Conservation (phyloP, 2,113 vertebrate species). For the Accipiter virgatus region DNA sequence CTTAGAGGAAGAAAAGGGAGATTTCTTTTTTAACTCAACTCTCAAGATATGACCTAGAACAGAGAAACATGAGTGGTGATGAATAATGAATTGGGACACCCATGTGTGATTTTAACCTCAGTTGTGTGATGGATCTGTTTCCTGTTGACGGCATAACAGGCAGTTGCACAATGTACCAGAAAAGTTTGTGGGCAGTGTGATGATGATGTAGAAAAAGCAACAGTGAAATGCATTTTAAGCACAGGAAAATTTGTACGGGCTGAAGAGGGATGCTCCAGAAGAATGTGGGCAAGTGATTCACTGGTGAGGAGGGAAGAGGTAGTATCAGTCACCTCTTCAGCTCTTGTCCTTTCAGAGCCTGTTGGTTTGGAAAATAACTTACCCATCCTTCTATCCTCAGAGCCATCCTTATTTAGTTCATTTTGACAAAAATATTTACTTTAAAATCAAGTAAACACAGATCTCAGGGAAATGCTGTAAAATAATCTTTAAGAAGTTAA, state of each 20-base stretch:
- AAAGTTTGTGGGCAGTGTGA: not conserved
- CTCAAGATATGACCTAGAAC: constrained; percentile 6
- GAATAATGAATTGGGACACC: not conserved
- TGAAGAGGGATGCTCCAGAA: not conserved
- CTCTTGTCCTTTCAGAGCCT: not conserved
- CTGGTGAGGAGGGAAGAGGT: not conserved
- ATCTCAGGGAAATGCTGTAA: not conserved
- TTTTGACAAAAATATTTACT: constrained; percentile 11
- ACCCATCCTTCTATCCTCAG: not conserved
- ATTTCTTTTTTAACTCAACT: not conserved
- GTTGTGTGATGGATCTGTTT: constrained; percentile 13
- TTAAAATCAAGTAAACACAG: not conserved
- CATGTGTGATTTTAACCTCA: not conserved
- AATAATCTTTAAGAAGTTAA: not conserved
- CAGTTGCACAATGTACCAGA: constrained; percentile 19
- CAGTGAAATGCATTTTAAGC: not conserved
- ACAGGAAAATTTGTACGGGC: not conserved
- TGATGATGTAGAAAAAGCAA: not conserved
- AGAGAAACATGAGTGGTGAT: not conserved
- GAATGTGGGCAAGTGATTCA: not conserved
- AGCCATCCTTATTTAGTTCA: not conserved
- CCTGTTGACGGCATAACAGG: not conserved
- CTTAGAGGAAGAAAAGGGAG: not conserved
- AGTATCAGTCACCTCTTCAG: not conserved
- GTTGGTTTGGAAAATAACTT: not conserved